phyloP scores from a whole-genome alignment of 2,888 invertebrate genomes.

The Hypselothyrea guttata region DNA sequence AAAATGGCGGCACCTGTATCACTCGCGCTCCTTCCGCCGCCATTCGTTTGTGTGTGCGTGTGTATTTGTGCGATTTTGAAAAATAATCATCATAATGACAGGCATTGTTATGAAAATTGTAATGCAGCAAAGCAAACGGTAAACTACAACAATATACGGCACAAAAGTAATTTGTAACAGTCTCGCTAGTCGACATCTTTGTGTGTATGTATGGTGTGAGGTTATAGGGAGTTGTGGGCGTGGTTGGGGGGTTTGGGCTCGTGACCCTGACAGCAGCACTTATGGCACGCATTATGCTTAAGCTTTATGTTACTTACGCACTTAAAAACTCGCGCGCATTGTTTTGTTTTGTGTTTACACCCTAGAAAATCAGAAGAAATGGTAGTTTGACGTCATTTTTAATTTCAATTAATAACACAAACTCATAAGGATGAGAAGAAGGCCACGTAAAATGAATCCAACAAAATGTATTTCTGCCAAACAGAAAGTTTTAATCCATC shows the following conservation, averaged over 20 bases:
- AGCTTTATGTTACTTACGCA: conserved; percentile 63
- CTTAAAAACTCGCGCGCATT: conserved; percentile 39
- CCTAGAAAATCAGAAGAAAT: background rate
- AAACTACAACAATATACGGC: conserved; percentile 48
- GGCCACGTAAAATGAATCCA: too few species aligned
- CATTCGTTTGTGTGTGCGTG: conserved; percentile 10
- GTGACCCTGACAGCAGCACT: conserved; percentile 57
- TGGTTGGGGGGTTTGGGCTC: conserved; percentile 3
- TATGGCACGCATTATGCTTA: conserved; percentile 66
- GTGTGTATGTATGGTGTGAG: conserved; percentile 14
- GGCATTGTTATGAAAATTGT: conserved; percentile 68
- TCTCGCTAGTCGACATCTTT: conserved; percentile 10
- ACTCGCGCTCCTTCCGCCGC: background rate
- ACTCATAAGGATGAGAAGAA: too few species aligned
- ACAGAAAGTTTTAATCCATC: too few species aligned
- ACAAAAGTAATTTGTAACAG: conserved; percentile 57
- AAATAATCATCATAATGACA: conserved; percentile 76
- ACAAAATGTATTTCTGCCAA: too few species aligned
- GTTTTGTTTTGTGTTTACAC: conserved; percentile 37
- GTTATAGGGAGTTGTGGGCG: conserved; percentile 12
- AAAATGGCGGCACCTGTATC: conserved; percentile 39
- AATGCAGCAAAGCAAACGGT: conserved; percentile 36
- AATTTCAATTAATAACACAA: background rate
- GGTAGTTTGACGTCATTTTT: background rate
- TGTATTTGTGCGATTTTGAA: conserved; percentile 59